A percentile compares a stretch with the other conserved stretches of the same genome.
phyloP scores from a whole-genome alignment of 2,888 invertebrate species.

The Erpobdella octoculata region DNA sequence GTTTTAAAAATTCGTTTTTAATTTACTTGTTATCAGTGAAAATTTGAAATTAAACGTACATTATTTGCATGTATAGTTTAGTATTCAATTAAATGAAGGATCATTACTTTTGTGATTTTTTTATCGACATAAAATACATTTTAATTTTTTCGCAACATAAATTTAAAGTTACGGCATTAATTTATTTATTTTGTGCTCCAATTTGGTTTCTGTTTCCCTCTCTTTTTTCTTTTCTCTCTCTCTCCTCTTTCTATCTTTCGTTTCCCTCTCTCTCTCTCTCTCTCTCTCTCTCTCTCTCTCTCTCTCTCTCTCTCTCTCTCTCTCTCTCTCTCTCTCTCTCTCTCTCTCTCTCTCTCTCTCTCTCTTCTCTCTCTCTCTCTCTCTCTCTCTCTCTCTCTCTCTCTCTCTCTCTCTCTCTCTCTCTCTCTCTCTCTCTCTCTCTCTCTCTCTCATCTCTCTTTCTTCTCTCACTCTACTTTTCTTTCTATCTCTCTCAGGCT shows the following conservation, averaged over 20 bases:
- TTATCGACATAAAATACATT: background rate
- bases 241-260: background rate
- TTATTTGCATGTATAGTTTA: too few relatives aligned
- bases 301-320: background rate
- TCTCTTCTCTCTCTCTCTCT: background rate
- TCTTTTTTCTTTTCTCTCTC: background rate
- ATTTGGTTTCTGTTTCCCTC: background rate
- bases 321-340: background rate
- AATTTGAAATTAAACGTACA: too few relatives aligned
- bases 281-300: background rate
- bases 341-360: background rate
- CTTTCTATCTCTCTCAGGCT: too few relatives aligned
- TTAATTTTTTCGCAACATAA: too few relatives aligned
- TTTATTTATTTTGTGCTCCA: background rate
- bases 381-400: background rate
- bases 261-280: background rate
- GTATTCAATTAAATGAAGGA: too few relatives aligned
- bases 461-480: too few relatives aligned
- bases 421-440: too few relatives aligned
- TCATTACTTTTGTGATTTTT: constrained; percentile 2
- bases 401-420: too few relatives aligned
- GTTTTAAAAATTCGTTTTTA: too few relatives aligned
- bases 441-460: too few relatives aligned
- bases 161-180: too few relatives aligned
- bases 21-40: too few relatives aligned